These are phyloP conservation scores for Caerostris extrusa DNA, from an alignment of 1,140 invertebrate genomes.

Conservation along the genomic window DNA sequence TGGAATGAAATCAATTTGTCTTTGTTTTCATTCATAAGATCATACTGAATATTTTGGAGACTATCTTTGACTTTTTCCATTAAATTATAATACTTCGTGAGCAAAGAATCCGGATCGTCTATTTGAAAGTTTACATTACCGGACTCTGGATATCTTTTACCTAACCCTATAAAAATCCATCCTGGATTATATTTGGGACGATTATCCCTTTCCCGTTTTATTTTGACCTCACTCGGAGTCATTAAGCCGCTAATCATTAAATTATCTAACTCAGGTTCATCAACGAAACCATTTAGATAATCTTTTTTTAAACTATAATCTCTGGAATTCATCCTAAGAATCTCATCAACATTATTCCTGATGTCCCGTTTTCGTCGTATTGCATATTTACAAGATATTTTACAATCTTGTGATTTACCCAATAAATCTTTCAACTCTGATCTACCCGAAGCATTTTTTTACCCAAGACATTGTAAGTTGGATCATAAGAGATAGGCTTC, in stretches of 20 bases:
- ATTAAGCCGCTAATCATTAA: background rate
- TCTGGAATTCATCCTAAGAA: background rate
- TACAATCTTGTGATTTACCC: background rate
- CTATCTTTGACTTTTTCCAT: conserved; percentile 2
- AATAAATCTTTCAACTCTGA: background rate
- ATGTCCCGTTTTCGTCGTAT: background rate
- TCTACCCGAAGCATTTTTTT: background rate
- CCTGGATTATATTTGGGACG: conserved; percentile 65
- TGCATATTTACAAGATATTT: background rate
- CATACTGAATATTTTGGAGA: background rate
- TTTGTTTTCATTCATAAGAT: background rate
- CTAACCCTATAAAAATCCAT: conserved; percentile 70
- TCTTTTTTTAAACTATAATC: background rate
- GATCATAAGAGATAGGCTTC: too few relatives aligned
- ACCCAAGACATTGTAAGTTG: background rate
- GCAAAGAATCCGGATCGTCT: background rate
- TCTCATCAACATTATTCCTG: background rate
- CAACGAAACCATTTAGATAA: background rate
- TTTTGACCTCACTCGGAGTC: background rate
- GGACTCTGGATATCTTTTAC: background rate
- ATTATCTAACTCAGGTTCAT: background rate
- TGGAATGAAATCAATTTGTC: background rate
- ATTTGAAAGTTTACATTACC: background rate
- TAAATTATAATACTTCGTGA: background rate
- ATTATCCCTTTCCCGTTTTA: conserved; percentile 22